Evolutionary conservation across 2,888 invertebrate genomes (phyloP).

Genomic region (Ceratothoa steindachneri): DNA sequence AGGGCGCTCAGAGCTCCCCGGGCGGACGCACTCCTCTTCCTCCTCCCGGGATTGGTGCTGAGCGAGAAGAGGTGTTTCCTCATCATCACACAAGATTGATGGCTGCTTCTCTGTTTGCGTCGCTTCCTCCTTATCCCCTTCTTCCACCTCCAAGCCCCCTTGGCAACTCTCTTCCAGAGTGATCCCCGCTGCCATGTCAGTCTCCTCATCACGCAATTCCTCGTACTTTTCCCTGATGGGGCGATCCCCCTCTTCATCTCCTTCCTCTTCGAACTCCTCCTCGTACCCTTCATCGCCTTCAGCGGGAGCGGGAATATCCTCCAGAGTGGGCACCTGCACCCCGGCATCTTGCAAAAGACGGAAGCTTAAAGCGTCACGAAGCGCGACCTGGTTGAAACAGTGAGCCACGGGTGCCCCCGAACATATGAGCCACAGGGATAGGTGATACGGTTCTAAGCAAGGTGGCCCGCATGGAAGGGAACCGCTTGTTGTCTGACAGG

Average conservation of each 20-base stretch:
- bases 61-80: too few relatives aligned
- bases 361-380: conserved; percentile 60
- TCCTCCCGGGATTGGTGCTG: too few relatives aligned
- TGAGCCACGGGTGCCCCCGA: conserved; percentile 59
- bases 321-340: conserved; percentile 54
- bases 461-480: too few relatives aligned
- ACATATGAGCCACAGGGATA: conserved; percentile 72
- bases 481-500: too few relatives aligned
- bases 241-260: conserved; percentile 12
- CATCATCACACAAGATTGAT: too few relatives aligned
- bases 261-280: conserved; percentile 30
- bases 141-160: conserved; percentile 27
- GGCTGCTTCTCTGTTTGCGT: conserved; percentile 18
- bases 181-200: conserved; percentile 15
- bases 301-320: conserved; percentile 29
- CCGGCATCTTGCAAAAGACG: conserved; percentile 72
- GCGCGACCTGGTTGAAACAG: conserved; percentile 44
- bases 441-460: conserved; percentile 57
- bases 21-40: background rate
- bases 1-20: background rate
- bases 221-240: conserved; percentile 4
- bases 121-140: conserved; percentile 24
- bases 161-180: conserved; percentile 27
- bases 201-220: background rate
- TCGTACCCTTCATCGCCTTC: conserved; percentile 33